Conservation (phyloP, 2,113 vertebrate genomes). For the Sander lucioperca region DNA sequence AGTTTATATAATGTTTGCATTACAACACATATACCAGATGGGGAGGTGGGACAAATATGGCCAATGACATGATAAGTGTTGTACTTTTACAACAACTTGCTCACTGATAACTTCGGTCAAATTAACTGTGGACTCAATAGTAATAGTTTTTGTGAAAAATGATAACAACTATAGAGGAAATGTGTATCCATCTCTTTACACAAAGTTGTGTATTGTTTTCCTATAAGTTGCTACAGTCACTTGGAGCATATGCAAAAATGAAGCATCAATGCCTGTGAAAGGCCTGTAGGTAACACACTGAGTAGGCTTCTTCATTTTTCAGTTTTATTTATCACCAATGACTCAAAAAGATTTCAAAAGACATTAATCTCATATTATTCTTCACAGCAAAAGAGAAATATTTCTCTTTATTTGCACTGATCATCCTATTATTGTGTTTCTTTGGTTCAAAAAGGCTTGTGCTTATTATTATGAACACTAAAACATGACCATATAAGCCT, state of each 20-base stretch:
- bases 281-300: conserved; percentile 1
- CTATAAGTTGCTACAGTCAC: no score
- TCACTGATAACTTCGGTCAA: neutral
- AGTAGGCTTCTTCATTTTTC: neutral
- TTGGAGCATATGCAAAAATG: neutral
- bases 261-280: conserved; percentile 18
- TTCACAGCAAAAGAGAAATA: neutral
- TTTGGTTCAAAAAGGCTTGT: neutral
- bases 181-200: no score
- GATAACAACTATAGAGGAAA: no score
- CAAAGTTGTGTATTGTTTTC: no score
- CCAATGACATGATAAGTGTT: neutral
- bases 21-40: conserved; percentile 46
- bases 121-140: neutral
- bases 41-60: conserved; percentile 15
- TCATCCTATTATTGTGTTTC: neutral
- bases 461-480: neutral
- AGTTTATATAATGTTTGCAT: conserved; percentile 51
- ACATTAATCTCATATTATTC: conserved; percentile 2
- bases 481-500: neutral
- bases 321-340: conserved; percentile 34
- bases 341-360: conserved; percentile 18
- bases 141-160: no score
- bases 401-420: neutral
- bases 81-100: neutral